Evolutionary conservation across 2,113 vertebrate species (phyloP).

Genomic region (Drymodes brunneopygia): DNA sequence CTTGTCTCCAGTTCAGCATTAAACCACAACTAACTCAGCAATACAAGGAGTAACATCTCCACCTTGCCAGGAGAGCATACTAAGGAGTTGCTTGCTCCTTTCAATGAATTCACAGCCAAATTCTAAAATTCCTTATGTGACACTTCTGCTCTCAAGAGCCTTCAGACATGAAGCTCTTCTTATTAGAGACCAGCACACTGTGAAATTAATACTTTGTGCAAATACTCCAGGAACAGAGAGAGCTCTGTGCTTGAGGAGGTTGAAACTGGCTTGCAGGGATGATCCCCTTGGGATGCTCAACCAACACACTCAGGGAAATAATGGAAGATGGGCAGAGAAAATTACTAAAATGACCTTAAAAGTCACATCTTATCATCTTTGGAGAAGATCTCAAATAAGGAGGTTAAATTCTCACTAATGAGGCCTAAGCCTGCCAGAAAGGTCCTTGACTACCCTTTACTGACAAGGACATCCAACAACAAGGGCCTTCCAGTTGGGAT

Average conservation of each 20-base stretch:
- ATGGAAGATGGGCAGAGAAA: not conserved
- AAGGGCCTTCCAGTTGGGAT: not conserved
- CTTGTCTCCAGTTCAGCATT: not conserved
- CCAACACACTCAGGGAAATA: not conserved
- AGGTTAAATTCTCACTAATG: not conserved
- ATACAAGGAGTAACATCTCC: not conserved
- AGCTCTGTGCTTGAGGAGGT: not conserved
- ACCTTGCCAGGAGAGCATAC: not conserved
- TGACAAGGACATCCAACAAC: not conserved
- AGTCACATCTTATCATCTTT: not conserved
- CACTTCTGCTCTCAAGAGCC: not conserved
- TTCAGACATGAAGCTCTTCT: not conserved
- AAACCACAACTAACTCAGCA: not conserved
- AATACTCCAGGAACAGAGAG: not conserved
- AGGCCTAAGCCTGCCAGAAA: not conserved
- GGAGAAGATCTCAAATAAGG: not conserved
- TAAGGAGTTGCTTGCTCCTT: not conserved
- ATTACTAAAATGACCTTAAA: not conserved
- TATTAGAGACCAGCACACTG: not conserved
- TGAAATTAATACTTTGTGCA: not conserved
- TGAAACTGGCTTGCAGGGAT: not conserved
- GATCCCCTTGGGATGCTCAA: not conserved
- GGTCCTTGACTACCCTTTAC: not conserved
- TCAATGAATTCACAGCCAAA: not conserved
- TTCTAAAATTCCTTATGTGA: not conserved